Base-by-base conservation (phyloP, 2,888 invertebrate species). In the Lasioglossum figueresi region DNA sequence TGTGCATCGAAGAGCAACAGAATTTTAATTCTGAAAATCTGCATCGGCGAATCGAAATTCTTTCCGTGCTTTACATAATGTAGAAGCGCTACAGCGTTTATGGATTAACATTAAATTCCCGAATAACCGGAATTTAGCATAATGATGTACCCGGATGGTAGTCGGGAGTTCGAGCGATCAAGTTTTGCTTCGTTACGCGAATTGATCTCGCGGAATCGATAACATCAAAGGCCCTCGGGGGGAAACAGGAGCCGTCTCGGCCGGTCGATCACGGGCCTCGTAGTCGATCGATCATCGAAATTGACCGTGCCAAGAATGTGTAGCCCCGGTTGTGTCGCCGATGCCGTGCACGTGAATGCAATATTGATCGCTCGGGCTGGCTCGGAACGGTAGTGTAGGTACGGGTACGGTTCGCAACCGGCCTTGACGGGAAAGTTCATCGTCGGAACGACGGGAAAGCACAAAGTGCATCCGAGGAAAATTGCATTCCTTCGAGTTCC, bases 401-500 rank as follows among this genome's bases (percentile, higher is more conserved):
- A 52, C n/a, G 34, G 27, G 48, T 31, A 76, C 75, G 52, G 79
- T 77, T 66, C 78, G 85, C 78, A 72, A 84, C 59, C 87, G 82
- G 83, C 82, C 89, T 88, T 83, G 85, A 88, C 87, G 74, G 79
- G 89, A 85, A 85, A 88, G 87, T 88, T 89, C 86, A 85, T 88
- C 88, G 80, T 79, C 70, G 83, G 70, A 82, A 82, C 84, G 89
- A 76, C 81, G 88, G 71, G 31, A 77, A 79, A 77, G 86, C 84
- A 91, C 90, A 89, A 89, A 92, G 87, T 84, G 86, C 86, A 88
- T 84, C 85, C 84, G 79, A 76, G 82, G 81, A 90, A 92, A 92
- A 92, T 90, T 91, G 90, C 90, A 92, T 92, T 92, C 90, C 91
- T 88, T 76, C 83, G 82, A 83, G 86, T 87, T 91, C 87, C 84